Percentiles rank a stretch among this genome's conserved stretches.
Conservation (phyloP, 2,797 vertebrate genomes). For the Protonibea diacanthus region DNA sequence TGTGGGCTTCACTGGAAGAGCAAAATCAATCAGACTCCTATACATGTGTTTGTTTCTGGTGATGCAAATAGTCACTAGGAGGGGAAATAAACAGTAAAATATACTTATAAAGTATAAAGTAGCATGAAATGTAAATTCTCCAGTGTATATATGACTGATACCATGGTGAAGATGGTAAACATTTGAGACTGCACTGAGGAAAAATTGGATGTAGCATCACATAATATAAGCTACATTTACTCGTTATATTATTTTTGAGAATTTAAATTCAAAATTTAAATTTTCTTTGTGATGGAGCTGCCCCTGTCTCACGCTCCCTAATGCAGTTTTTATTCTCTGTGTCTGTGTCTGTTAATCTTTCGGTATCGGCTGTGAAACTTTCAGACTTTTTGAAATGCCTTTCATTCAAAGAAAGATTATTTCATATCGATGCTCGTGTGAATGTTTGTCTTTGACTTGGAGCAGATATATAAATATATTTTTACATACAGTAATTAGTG, state of each 20-base stretch:
- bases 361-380: conserved; percentile 28
- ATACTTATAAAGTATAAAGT: not conserved
- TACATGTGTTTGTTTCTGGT: not conserved
- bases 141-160: not conserved
- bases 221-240: not conserved
- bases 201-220: conserved; percentile 8
- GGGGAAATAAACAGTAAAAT: not conserved
- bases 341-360: conserved; percentile 10
- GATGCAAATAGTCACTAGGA: not conserved
- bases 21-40: not conserved
- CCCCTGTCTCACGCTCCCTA: not conserved
- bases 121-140: not conserved
- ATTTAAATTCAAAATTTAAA: not conserved
- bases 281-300: not conserved
- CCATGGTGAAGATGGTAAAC: not conserved
- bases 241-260: conserved; percentile 1
- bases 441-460: conserved; percentile 34
- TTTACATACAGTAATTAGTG: conserved; percentile 49
- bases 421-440: conserved; percentile 28
- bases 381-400: conserved; percentile 7
- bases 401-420: conserved; percentile 7
- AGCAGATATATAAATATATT: conserved; percentile 35
- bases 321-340: conserved; percentile 1
- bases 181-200: not conserved
- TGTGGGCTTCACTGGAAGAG: conserved; percentile 17